Evolutionary conservation across 2,888 invertebrate species (phyloP).

Genomic region (Chymomyza fuscimana): DNA sequence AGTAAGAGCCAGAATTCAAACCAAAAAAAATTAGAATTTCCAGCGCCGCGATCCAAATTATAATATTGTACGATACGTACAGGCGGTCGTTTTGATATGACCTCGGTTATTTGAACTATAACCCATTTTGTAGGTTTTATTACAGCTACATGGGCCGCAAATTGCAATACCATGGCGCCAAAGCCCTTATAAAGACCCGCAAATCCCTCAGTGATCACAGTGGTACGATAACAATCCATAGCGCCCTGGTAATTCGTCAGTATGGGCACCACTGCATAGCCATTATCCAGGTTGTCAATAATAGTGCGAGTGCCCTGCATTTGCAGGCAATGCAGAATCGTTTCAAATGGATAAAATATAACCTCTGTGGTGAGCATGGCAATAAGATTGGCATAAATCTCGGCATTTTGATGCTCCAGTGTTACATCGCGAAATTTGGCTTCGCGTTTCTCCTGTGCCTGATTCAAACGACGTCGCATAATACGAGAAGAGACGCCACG

Average conservation of each 20-base stretch:
- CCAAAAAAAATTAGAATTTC: slow-evolving; percentile 66
- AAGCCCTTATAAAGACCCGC: slow-evolving; percentile 97
- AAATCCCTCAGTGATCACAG: slow-evolving; percentile 91
- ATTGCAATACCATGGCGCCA: slow-evolving; percentile 94
- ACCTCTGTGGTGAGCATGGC: slow-evolving; percentile 92
- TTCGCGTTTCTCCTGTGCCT: slow-evolving; percentile 74
- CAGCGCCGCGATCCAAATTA: slow-evolving; percentile 74
- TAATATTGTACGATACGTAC: slow-evolving; percentile 78
- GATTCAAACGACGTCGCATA: slow-evolving; percentile 75
- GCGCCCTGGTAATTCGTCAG: slow-evolving; percentile 95
- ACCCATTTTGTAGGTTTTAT: slow-evolving; percentile 88
- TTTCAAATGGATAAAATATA: slow-evolving; percentile 95
- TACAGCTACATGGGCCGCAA: slow-evolving; percentile 90
- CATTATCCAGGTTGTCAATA: slow-evolving; percentile 97
- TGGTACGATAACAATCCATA: slow-evolving; percentile 93
- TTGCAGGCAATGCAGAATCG: slow-evolving; percentile 92
- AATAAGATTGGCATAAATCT: slow-evolving; percentile 90
- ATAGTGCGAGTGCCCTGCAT: slow-evolving; percentile 98
- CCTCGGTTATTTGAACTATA: slow-evolving; percentile 83
- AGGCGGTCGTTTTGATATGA: slow-evolving; percentile 77
- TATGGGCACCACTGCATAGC: slow-evolving; percentile 94
- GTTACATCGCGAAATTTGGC: slow-evolving; percentile 76
- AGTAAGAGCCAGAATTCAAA: no score
- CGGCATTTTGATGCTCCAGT: slow-evolving; percentile 83
- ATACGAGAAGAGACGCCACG: slow-evolving; percentile 81